Percentiles rank a stretch among this genome's conserved stretches.
Evolutionary conservation across 2,113 vertebrate species (phyloP).

Genomic region (Macaca fascicularis): DNA sequence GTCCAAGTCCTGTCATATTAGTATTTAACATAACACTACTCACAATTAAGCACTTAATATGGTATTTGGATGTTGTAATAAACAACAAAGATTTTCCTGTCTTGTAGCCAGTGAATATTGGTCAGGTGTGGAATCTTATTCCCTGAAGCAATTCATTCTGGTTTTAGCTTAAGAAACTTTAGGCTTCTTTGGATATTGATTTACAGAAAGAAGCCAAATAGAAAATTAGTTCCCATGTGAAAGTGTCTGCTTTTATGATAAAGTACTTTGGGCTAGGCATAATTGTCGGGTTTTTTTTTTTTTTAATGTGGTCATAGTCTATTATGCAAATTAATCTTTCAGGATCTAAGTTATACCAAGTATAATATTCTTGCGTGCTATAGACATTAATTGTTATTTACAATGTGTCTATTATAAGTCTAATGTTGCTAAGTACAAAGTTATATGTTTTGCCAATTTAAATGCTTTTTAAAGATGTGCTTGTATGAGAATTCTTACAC

Average conservation of each 20-base stretch:
- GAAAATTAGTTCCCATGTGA: conserved; percentile 69
- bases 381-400: conserved; percentile 68
- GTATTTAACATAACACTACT: neutral
- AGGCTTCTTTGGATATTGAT: conserved; percentile 59
- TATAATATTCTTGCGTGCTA: neutral
- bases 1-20: neutral
- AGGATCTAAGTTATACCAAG: conserved; percentile 55
- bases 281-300: neutral
- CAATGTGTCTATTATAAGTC: conserved; percentile 18
- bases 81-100: conserved; percentile 47
- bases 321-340: conserved; percentile 62
- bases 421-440: conserved; percentile 57
- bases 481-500: neutral
- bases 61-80: neutral
- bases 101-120: neutral
- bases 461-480: conserved; percentile 43
- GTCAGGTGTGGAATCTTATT: conserved; percentile 36
- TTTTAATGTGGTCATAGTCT: conserved; percentile 54
- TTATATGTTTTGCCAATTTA: conserved; percentile 42
- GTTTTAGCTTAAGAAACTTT: conserved; percentile 49
- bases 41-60: conserved; percentile 29
- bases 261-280: conserved; percentile 28
- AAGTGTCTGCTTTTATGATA: conserved; percentile 52
- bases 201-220: conserved; percentile 65
- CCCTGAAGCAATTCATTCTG: conserved; percentile 29